Base-by-base conservation (phyloP, 1,140 invertebrate species). In the Araneus ventricosus region DNA sequence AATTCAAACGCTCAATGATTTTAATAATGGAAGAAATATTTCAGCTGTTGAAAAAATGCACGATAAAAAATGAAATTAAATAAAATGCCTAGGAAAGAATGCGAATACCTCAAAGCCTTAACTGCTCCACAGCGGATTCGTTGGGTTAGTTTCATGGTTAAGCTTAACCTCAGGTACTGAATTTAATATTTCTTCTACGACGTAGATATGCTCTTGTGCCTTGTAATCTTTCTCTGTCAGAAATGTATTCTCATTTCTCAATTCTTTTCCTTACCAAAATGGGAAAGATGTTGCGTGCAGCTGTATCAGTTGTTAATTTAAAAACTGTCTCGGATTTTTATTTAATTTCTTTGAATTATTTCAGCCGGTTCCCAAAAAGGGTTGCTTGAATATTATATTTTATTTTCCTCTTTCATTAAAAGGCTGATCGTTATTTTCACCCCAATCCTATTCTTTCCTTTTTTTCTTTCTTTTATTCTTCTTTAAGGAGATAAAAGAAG, bases 351-450 rank as follows among this genome's bases (percentile, higher is more conserved):
- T 86, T 61, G 57, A 86, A 61, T 86, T 61, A 61, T 86, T 86
- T 86, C 30, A 37, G 17, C 61, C 57, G 57, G 45, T 61, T 59
- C 34, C n/a, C n/a, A 45, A n/a, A 84, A 45, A 37, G 39, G 7
- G 37, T 22, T 34, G 30, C 39, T 86, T 30, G 34, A 61, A 86
- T 61, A 45, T 84, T 84, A 84, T 84, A 52, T 45, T 84, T 84
- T 86, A 86, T 86, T 59, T 59, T 86, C 39, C 52, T 86, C 45
- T 86, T 86, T 86, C 84, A 86, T 86, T 82, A 86, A 86, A 86
- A 61, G 57, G 27, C n/a, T 86, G 84, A 86, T 86, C 84, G 57
- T 86, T 86, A 86, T 86, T 86, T 86, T 86, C 84, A 61, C 84
- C 20, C 57, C 80, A n/a, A 27, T 52, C 7, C 39, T 52, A 37